These are phyloP conservation scores for Melipona quadrifasciata DNA, from an alignment of 1,140 invertebrate species.

Conservation along the genomic window DNA sequence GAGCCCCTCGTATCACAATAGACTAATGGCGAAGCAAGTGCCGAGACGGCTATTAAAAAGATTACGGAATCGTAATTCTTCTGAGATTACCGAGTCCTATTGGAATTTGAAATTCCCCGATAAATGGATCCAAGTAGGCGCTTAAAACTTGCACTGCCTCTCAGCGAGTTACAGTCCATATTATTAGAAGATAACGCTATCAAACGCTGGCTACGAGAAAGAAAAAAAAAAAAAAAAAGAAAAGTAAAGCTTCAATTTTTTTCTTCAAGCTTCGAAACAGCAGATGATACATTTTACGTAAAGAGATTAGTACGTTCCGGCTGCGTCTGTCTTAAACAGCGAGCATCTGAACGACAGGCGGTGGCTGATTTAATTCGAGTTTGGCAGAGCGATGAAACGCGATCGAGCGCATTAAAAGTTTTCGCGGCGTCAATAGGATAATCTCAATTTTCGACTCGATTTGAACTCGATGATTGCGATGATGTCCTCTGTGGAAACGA, in stretches of 20 bases:
- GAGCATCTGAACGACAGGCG: neutral
- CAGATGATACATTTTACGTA: neutral
- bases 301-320: neutral
- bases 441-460: conserved; percentile 64
- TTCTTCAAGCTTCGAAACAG: neutral
- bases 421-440: conserved; percentile 49
- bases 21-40: neutral
- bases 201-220: too few species aligned
- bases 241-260: neutral
- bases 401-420: conserved; percentile 64
- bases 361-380: conserved; percentile 48
- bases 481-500: conserved; percentile 45
- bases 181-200: neutral
- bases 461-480: conserved; percentile 46
- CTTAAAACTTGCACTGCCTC: too few species aligned
- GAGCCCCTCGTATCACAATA: neutral
- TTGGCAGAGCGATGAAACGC: conserved; percentile 33
- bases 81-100: neutral
- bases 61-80: neutral
- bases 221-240: conserved; percentile 35
- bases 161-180: neutral
- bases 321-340: neutral
- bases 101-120: neutral
- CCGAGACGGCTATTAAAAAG: too few species aligned
- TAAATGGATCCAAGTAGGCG: neutral